Percentiles rank a stretch among this genome's conserved stretches.
These are phyloP conservation scores for Cossypha caffra DNA, from an alignment of 2,797 vertebrate species.

Conservation along the genomic window DNA sequence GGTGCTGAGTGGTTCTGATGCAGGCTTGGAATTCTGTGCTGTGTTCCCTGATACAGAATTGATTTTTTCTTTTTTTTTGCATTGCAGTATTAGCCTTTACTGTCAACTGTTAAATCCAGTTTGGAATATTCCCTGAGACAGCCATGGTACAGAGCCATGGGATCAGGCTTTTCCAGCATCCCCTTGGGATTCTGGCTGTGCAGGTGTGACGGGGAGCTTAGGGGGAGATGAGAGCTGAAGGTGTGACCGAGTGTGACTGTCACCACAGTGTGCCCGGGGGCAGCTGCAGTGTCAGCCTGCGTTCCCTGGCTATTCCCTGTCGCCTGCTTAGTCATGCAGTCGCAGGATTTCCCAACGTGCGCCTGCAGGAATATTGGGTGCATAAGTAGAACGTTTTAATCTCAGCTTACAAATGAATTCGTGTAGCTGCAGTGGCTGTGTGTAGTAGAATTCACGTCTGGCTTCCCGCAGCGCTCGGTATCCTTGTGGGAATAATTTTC, in stretches of 20 bases:
- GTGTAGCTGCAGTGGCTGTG: fast-evolving
- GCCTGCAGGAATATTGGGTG: not conserved
- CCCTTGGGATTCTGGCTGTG: not conserved
- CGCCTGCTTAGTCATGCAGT: constrained; percentile 14
- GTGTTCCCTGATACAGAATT: fast-evolving
- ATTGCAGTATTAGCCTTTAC: not conserved
- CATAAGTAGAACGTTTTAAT: not conserved
- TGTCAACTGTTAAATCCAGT: not conserved
- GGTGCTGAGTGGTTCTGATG: not conserved
- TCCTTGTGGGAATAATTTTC: not conserved
- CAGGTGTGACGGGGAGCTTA: not conserved
- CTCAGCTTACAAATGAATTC: not conserved
- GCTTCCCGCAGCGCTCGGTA: fast-evolving
- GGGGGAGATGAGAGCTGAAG: not conserved
- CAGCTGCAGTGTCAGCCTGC: not conserved
- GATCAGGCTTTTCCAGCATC: not conserved
- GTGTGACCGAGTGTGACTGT: not conserved
- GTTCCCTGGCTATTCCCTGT: not conserved
- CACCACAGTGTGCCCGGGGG: fast-evolving
- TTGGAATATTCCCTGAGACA: not conserved
- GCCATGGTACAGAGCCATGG: not conserved
- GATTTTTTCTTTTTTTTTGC: not conserved
- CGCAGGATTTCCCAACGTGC: not conserved
- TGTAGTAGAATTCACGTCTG: not conserved
- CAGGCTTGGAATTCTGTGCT: not conserved